Evolutionary conservation across 2,888 invertebrate species (phyloP), one percentile per base, ranked within the genome.

Genomic region (Ochlodes sylvanus): DNA sequence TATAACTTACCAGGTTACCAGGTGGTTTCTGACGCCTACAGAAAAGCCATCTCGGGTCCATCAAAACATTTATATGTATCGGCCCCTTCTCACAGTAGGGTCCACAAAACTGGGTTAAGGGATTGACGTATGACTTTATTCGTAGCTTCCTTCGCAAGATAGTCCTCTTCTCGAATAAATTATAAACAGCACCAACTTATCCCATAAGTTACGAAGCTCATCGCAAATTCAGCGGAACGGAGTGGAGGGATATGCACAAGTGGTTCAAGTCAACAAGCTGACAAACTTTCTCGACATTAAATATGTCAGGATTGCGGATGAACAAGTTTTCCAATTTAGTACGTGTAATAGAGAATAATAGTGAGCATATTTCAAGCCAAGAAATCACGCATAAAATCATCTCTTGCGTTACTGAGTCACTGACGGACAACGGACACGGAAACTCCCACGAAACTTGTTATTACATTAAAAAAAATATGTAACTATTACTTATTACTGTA

Each of bases 251-350:
- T 50, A 50, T 52, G 47, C 52, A 41, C 41, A 54, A 61, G 61
- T 17, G 9, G 57, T 38, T 10, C 57, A 57, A 57, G 56, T 57
- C 47, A 65, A 64, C 50, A 65, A 65, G 41, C 58, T 65, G 17
- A 52, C 52, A 50, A 64, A 65, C 41, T 62, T 64, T 57, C 47
- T 56, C 32, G 4, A 38, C 50, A 34, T 58, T 21, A 52, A 21
- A 41, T 52, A 65, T 15, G 41, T 50, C 27, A 27, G 21, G 58
- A 58, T 27, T 21, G 21, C 34, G 56, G 57, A 27, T 58, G 38
- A 52, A 50, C n/a, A 50, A 62, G 38, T 57, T 17, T 42, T 17
- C 15, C 32, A 64, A 57, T 38, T 38, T 50, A 17, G 15, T n/a
- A 47, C 41, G 15, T 14, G 61, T 17, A 47, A 34, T 44, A 47